A percentile compares a stretch with the other conserved stretches of the same genome.
Evolutionary conservation across 2,113 vertebrate species (phyloP).

Genomic region (Pampusana beccarii): DNA sequence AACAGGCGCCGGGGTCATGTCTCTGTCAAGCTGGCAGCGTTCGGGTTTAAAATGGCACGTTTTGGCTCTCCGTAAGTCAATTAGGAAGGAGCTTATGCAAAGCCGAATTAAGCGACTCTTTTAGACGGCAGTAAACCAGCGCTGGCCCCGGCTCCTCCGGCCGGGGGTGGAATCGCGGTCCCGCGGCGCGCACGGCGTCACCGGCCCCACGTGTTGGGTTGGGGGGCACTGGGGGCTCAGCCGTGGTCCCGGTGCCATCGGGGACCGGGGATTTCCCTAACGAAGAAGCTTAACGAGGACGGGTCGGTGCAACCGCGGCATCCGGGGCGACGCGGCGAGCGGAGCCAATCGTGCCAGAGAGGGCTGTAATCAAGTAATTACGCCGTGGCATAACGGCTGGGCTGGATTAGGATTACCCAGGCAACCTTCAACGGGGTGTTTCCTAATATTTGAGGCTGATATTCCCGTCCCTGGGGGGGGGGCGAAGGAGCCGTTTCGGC

Average conservation of each 20-base stretch:
- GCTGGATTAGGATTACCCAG: neutral
- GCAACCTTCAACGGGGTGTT: neutral
- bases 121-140: neutral
- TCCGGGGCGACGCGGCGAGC: neutral
- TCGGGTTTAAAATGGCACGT: neutral
- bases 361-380: neutral
- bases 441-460: neutral
- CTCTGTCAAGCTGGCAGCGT: neutral
- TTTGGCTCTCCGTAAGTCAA: neutral
- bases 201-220: rapidly evolving
- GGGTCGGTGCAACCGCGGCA: neutral
- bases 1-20: rapidly evolving
- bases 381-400: rapidly evolving
- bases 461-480: neutral
- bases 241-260: neutral
- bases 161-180: neutral
- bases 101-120: neutral
- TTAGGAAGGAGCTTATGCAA: conserved; percentile 13
- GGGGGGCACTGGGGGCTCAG: neutral
- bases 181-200: rapidly evolving
- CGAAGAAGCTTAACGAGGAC: neutral
- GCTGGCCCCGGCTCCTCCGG: neutral
- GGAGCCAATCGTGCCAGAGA: neutral
- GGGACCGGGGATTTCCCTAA: neutral
- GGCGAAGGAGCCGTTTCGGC: neutral